A percentile compares a stretch with the other conserved stretches of the same genome.
phyloP scores from a whole-genome alignment of 2,888 invertebrate genomes.

The Lordiphosa fenestrarum region DNA sequence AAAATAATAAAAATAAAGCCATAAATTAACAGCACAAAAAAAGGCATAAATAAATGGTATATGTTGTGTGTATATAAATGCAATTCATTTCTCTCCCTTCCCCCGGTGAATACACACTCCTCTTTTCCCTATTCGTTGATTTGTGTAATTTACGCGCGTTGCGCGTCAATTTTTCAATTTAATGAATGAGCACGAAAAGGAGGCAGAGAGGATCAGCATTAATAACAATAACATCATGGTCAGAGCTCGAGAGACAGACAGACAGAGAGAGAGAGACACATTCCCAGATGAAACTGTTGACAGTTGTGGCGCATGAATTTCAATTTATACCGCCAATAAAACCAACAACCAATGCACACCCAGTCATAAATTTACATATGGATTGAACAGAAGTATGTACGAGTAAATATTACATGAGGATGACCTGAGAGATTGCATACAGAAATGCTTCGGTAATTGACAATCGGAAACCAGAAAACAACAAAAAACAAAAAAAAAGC shows the following conservation, averaged over 20 bases:
- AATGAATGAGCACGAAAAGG: conserved; percentile 29
- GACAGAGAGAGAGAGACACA: conserved; percentile 1
- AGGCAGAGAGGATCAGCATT: conserved; percentile 43
- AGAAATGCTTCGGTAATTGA: too few species aligned
- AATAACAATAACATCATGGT: conserved; percentile 55
- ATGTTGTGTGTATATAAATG: conserved; percentile 30
- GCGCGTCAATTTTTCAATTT: conserved; percentile 61
- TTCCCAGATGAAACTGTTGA: conserved; percentile 55
- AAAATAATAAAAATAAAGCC: conserved; percentile 25
- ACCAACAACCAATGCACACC: conserved; percentile 29
- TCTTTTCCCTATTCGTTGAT: conserved; percentile 45
- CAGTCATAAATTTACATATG: conserved; percentile 13
- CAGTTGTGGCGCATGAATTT: conserved; percentile 56
- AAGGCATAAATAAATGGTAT: neutral
- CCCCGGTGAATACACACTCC: conserved; percentile 6
- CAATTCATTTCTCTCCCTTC: conserved; percentile 41
- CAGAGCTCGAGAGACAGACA: conserved; percentile 26
- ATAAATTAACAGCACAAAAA: conserved; percentile 22
- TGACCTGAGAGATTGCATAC: conserved; percentile 1
- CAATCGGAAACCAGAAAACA: conserved; percentile 5
- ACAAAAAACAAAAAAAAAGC: conserved; percentile 10
- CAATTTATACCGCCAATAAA: conserved; percentile 46
- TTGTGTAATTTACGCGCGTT: conserved; percentile 66
- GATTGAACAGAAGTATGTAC: conserved; percentile 1
- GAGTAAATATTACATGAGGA: conserved; percentile 1